These are phyloP conservation scores for Ctena decussata DNA, from an alignment of 2,888 invertebrate genomes.

Conservation along the genomic window DNA sequence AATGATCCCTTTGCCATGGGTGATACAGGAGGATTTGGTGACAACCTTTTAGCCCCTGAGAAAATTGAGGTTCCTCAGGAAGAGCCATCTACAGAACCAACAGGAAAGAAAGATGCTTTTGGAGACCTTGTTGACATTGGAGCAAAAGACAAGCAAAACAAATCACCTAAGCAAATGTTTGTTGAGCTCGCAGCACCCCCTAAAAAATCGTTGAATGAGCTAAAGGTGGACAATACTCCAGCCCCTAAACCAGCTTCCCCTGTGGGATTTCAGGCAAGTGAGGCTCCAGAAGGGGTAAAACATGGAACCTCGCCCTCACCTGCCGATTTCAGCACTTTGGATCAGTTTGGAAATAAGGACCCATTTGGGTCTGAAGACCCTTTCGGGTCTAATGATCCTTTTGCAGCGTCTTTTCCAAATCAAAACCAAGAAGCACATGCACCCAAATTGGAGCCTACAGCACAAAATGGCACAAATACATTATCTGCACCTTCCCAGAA, in stretches of 20 bases:
- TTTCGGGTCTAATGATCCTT: slow-evolving; percentile 58
- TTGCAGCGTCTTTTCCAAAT: slow-evolving; percentile 47
- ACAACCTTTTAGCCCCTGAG: slow-evolving; percentile 59
- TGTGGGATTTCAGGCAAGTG: slow-evolving; percentile 70
- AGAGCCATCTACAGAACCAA: slow-evolving; percentile 21
- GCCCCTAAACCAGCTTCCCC: slow-evolving; percentile 56
- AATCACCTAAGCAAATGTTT: slow-evolving; percentile 79
- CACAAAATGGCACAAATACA: slow-evolving; percentile 15
- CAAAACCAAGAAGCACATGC: not conserved
- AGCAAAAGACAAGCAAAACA: slow-evolving; percentile 44
- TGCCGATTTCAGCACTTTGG: slow-evolving; percentile 38
- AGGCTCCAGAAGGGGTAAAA: not conserved
- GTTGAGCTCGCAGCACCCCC: slow-evolving; percentile 66
- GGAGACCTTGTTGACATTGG: slow-evolving; percentile 75
- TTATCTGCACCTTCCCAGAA: slow-evolving; percentile 30
- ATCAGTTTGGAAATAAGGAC: slow-evolving; percentile 29
- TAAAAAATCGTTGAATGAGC: slow-evolving; percentile 77
- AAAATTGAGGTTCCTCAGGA: slow-evolving; percentile 39
- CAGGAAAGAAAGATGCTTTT: slow-evolving; percentile 67
- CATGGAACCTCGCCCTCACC: not conserved
- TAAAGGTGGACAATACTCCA: slow-evolving; percentile 61
- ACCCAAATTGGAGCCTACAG: not conserved
- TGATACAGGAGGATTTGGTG: slow-evolving; percentile 45
- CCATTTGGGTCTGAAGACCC: slow-evolving; percentile 27
- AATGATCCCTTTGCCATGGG: slow-evolving; percentile 63